A percentile compares a stretch with the other conserved stretches of the same genome.
These are phyloP conservation scores for Arctocebus calabarensis DNA, from an alignment of 2,797 vertebrate species.

Conservation along the genomic window DNA sequence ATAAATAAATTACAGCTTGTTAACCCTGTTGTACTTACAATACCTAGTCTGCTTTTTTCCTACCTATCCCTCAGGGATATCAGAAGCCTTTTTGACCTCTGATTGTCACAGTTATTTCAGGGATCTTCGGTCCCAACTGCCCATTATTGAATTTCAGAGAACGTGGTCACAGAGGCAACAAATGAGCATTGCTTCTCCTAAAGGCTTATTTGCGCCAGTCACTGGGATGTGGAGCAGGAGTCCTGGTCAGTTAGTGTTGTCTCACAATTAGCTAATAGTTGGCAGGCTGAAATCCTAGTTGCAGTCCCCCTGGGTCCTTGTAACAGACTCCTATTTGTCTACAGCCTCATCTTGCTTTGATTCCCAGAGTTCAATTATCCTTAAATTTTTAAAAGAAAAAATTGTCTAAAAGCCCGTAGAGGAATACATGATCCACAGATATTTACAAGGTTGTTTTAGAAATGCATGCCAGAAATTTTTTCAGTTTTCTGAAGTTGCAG, in stretches of 20 bases:
- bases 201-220: slow-evolving; percentile 42
- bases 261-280: slow-evolving; percentile 70
- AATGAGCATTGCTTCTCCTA: slow-evolving; percentile 49
- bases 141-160: background rate
- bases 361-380: slow-evolving; percentile 74
- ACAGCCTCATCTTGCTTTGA: slow-evolving; percentile 73
- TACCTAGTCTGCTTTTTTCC: background rate
- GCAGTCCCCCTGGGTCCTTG: background rate
- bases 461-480: background rate
- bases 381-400: slow-evolving; percentile 66
- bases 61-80: background rate
- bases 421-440: slow-evolving; percentile 7
- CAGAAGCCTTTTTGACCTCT: background rate
- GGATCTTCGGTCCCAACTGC: background rate
- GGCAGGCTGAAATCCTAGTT: slow-evolving; percentile 12
- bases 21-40: slow-evolving; percentile 20
- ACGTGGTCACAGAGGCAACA: slow-evolving; percentile 15
- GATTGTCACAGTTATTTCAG: background rate
- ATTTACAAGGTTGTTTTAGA: slow-evolving; percentile 49
- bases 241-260: slow-evolving; percentile 30
- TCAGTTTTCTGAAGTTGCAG: slow-evolving; percentile 36
- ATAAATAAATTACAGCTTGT: background rate
- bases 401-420: slow-evolving; percentile 10
- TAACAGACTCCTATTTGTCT: slow-evolving; percentile 72
- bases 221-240: background rate